These are phyloP conservation scores for Danio albolineatus DNA, from an alignment of 2,797 vertebrate genomes.

Conservation along the genomic window DNA sequence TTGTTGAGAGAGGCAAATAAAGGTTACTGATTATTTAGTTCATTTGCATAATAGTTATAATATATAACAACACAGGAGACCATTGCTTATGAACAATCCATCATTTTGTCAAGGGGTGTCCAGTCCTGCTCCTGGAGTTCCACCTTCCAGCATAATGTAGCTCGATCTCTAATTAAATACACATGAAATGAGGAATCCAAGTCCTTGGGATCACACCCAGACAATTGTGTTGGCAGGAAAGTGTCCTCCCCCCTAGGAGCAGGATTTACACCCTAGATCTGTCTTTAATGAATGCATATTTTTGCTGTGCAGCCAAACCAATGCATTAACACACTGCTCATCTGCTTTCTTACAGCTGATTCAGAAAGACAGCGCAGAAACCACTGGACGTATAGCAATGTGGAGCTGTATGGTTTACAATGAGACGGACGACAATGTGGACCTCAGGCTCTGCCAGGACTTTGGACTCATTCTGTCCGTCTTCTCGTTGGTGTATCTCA, in stretches of 20 bases:
- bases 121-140: not conserved
- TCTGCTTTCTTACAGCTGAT: constrained; percentile 75
- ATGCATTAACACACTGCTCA: constrained; percentile 14
- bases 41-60: not conserved
- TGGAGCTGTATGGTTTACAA: constrained; percentile 93
- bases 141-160: not conserved
- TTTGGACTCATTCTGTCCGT: constrained; percentile 89
- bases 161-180: not conserved
- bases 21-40: not conserved
- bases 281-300: not conserved
- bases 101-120: not conserved
- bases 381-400: constrained; percentile 83
- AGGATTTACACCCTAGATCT: not conserved
- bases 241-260: not conserved
- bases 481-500: constrained; percentile 93
- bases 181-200: not conserved
- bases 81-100: not conserved
- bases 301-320: not conserved
- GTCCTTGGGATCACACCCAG: not conserved
- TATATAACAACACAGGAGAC: not conserved
- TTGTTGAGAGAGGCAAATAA: not conserved
- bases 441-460: constrained; percentile 88
- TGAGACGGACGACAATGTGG: constrained; percentile 80
- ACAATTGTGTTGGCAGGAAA: not conserved
- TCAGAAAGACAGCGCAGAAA: constrained; percentile 73